Evolutionary conservation across 2,888 invertebrate species (phyloP).

Genomic region (Diarsia mendica): DNA sequence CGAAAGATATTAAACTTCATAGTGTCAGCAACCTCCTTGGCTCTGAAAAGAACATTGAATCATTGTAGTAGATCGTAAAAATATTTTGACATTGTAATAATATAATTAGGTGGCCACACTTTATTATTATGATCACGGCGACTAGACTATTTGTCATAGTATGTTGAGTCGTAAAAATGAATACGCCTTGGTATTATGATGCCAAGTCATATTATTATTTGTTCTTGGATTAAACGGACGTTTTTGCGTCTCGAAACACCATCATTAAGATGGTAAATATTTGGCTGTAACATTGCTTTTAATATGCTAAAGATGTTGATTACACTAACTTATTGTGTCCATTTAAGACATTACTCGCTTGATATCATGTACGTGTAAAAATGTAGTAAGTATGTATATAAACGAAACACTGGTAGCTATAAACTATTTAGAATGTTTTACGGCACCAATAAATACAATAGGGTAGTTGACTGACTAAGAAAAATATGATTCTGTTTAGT

Average conservation of each 20-base stretch:
- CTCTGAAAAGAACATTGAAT: conserved; percentile 54
- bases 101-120: conserved; percentile 38
- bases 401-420: neutral
- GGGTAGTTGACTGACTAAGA: too few relatives aligned
- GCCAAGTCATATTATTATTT: conserved; percentile 52
- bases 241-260: conserved; percentile 30
- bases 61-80: conserved; percentile 42
- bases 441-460: neutral
- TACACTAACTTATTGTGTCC: conserved; percentile 19
- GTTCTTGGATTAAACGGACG: conserved; percentile 45
- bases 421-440: neutral
- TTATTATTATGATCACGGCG: conserved; percentile 51
- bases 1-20: conserved; percentile 34
- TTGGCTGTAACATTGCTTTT: conserved; percentile 34
- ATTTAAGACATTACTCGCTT: conserved; percentile 12
- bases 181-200: conserved; percentile 37
- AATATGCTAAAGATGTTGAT: conserved; percentile 31
- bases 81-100: conserved; percentile 60
- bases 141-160: conserved; percentile 46
- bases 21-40: conserved; percentile 34
- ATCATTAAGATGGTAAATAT: conserved; percentile 43
- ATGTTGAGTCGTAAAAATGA: conserved; percentile 52
- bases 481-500: too few relatives aligned
- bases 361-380: neutral
- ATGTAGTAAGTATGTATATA: neutral